Base-by-base conservation (phyloP, 2,797 vertebrate species). In the Gallirallus australis region DNA sequence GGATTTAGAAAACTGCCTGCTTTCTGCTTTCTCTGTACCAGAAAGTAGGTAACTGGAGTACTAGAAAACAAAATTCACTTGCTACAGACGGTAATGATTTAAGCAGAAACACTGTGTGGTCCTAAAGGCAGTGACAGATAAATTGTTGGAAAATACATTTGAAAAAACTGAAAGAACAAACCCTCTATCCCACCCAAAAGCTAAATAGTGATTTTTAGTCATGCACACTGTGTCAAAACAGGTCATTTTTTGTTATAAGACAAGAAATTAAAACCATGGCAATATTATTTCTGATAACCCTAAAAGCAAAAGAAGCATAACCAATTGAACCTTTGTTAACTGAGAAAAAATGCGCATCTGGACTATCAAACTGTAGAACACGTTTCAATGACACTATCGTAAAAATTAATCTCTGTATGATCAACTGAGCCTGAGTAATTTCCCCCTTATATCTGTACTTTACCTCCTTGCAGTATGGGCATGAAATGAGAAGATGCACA, bases 351-450 rank as follows among this genome's bases (percentile, higher is more conserved):
- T 47, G 60, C 2, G 2, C 94, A 96, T 93, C 90, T 96, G 95
- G 5, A 1, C 72, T 91, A 88, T 90, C 73, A 96, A 94, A 82
- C 33, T 57, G 27, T 31, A 78, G 61, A 91, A 76, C 27, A 28
- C 21, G n/a, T 77, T 91, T 96, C 77, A 94, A 81, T 82, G 70
- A 70, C 14, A 3, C 9, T 78, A 63, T 71, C 47, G 88, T 94
- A 45, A 97, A 92, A 96, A 93, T 78, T 95, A 94, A 95, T 93
- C 66, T 93, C 68, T 68, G 35, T 50, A 57, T 71, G 52, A 95
- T 94, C 89, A 82, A 13, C 20, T 83, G 45, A 92, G 12, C 63
- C 73, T 56, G 45, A 82, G 63, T 40, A 9, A 53, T 92, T 90
- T 94, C 87, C 2, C 39, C n/a, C n/a, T 76, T 64, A 47, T 54